phyloP scores from a whole-genome alignment of 23 tunicate species.

The Ciona savignyi region DNA sequence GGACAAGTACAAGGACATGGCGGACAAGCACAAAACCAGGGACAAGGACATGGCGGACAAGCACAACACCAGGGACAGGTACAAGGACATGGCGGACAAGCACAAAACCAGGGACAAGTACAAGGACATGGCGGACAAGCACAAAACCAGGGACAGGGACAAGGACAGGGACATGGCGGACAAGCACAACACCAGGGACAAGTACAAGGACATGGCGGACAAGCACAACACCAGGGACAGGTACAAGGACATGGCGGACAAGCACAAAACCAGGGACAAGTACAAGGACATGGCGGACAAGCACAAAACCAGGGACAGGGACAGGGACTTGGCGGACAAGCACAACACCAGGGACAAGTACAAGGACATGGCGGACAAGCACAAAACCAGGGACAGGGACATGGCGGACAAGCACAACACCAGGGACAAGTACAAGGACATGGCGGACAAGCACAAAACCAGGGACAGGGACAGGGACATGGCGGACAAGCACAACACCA shows the following conservation, averaged over 20 bases:
- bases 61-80: conserved; percentile 43
- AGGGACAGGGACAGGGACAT: conserved; percentile 8
- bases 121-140: conserved; percentile 15
- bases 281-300: conserved; percentile 39
- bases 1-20: conserved; percentile 42
- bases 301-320: conserved; percentile 34
- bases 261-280: conserved; percentile 31
- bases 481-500: conserved; percentile 12
- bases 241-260: conserved; percentile 22
- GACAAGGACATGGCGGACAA: conserved; percentile 56
- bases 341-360: conserved; percentile 39
- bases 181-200: conserved; percentile 22
- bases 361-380: conserved; percentile 26
- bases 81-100: conserved; percentile 33
- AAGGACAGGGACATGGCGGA: conserved; percentile 12
- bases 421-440: conserved; percentile 11
- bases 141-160: conserved; percentile 20
- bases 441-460: conserved; percentile 17
- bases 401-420: conserved; percentile 13
- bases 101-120: conserved; percentile 23
- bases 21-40: conserved; percentile 42
- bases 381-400: conserved; percentile 11
- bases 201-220: conserved; percentile 8
- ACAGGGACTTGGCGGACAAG: conserved; percentile 43
- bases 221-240: conserved; percentile 14